Percentiles rank a stretch among this genome's conserved stretches.
These are phyloP conservation scores for Avahi laniger DNA, from an alignment of 2,797 vertebrate species.

Conservation along the genomic window DNA sequence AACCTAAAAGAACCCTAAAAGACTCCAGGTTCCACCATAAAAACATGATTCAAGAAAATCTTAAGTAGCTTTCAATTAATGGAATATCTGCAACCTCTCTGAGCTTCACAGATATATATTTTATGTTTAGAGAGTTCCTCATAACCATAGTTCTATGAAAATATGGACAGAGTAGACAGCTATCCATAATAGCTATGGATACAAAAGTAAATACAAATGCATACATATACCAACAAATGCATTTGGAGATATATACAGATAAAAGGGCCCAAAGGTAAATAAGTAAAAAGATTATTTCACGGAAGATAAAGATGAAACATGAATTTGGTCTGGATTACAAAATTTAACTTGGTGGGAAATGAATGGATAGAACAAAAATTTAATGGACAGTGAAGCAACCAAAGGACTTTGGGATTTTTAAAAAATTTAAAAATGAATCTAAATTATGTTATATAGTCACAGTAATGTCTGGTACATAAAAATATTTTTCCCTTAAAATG, in stretches of 20 bases:
- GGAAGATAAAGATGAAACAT: conserved; percentile 31
- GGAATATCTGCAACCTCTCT: neutral
- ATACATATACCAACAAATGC: neutral
- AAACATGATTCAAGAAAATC: neutral
- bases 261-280: conserved; percentile 1
- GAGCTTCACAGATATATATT: conserved; percentile 3
- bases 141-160: conserved; percentile 27
- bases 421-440: neutral
- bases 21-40: neutral
- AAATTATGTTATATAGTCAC: conserved; percentile 1
- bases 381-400: neutral
- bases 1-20: neutral
- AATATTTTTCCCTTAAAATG: conserved; percentile 39
- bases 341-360: conserved; percentile 30
- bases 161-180: neutral
- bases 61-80: neutral
- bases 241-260: neutral
- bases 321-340: neutral
- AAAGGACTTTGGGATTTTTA: neutral
- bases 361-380: neutral
- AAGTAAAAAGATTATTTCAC: conserved; percentile 24
- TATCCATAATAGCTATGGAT: neutral
- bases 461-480: conserved; percentile 1
- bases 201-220: neutral
- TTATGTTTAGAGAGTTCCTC: neutral